These are phyloP conservation scores for Brachionus rotundiformis DNA, from an alignment of 1,140 invertebrate genomes.

Conservation along the genomic window DNA sequence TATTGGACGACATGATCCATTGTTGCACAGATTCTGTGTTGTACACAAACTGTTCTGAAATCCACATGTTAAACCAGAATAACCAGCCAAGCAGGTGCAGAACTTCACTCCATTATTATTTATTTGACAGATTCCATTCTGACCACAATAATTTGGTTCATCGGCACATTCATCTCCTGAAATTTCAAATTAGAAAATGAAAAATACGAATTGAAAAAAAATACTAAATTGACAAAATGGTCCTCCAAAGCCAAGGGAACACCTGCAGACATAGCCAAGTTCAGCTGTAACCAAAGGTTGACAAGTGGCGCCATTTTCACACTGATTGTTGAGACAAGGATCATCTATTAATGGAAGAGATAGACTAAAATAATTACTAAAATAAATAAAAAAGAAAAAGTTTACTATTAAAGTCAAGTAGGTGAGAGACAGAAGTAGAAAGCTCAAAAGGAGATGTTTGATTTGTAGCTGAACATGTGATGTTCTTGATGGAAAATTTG, in stretches of 20 bases:
- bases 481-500: slow-evolving; percentile 10
- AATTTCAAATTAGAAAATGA: not conserved
- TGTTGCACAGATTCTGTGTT: not conserved
- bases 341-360: not conserved
- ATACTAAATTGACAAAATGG: not conserved
- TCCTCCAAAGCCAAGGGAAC: not conserved
- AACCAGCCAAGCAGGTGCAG: not conserved
- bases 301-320: slow-evolving; percentile 39
- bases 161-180: not conserved
- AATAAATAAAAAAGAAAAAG: not conserved
- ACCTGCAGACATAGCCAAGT: not conserved
- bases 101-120: not conserved
- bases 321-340: slow-evolving; percentile 12
- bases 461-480: slow-evolving; percentile 10
- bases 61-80: not conserved
- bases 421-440: not conserved
- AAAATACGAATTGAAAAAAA: not conserved
- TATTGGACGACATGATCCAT: not conserved
- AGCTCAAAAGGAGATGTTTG: not conserved
- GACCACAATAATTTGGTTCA: not conserved
- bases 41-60: slow-evolving; percentile 11
- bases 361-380: no score
- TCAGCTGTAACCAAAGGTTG: not conserved
- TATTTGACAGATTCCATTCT: not conserved
- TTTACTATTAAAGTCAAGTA: slow-evolving; percentile 3